phyloP scores from a whole-genome alignment of 2,113 vertebrate genomes.

The Mixornis gularis region DNA sequence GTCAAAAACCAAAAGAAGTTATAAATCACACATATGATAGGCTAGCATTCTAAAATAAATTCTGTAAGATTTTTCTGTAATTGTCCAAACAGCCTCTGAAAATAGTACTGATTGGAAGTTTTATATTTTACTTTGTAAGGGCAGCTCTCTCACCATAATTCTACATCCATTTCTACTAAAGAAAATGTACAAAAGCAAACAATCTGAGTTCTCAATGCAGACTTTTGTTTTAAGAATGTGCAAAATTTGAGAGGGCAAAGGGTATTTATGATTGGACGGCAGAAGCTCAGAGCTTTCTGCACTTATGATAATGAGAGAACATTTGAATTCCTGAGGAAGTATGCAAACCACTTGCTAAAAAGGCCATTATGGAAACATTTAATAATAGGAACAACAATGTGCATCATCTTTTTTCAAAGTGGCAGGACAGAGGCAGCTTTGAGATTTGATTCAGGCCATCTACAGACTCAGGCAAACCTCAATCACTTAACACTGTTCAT shows the following conservation, averaged over 20 bases:
- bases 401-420: not conserved
- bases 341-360: not conserved
- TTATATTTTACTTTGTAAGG: not conserved
- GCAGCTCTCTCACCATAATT: not conserved
- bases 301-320: not conserved
- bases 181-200: not conserved
- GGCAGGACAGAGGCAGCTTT: not conserved
- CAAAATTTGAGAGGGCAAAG: not conserved
- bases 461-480: not conserved
- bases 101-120: not conserved
- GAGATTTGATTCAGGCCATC: not conserved
- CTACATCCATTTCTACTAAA: not conserved
- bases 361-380: not conserved
- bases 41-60: not conserved
- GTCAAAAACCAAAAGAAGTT: not conserved
- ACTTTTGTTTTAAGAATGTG: not conserved
- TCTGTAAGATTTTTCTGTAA: not conserved
- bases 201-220: not conserved
- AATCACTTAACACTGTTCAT: not conserved
- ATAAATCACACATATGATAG: not conserved
- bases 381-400: not conserved
- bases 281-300: not conserved
- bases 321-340: not conserved
- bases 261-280: not conserved
- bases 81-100: not conserved